phyloP scores from a whole-genome alignment of 2,797 vertebrate genomes.

The Siniperca scherzeri region DNA sequence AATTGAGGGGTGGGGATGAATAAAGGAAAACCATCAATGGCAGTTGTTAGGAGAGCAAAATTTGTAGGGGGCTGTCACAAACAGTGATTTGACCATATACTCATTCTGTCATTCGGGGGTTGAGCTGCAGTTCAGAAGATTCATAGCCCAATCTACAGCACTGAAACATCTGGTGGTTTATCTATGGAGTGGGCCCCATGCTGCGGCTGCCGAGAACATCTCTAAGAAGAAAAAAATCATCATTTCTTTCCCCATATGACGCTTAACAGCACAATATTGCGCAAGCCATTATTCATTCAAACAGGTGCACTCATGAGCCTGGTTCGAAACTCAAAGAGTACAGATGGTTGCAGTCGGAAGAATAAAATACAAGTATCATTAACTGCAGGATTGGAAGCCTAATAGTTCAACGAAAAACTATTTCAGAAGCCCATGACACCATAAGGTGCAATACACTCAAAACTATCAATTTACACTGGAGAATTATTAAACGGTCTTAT shows the following conservation, averaged over 20 bases:
- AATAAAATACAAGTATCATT: slow-evolving; percentile 73
- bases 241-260: slow-evolving; percentile 64
- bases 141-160: slow-evolving; percentile 52
- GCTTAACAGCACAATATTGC: slow-evolving; percentile 56
- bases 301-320: slow-evolving; percentile 65
- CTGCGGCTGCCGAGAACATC: slow-evolving; percentile 57
- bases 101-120: slow-evolving; percentile 55
- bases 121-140: slow-evolving; percentile 70
- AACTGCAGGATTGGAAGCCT: slow-evolving; percentile 61
- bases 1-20: slow-evolving; percentile 23
- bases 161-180: slow-evolving; percentile 71
- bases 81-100: slow-evolving; percentile 72
- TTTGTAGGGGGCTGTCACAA: slow-evolving; percentile 69
- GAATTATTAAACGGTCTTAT: slow-evolving; percentile 69
- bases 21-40: slow-evolving; percentile 53
- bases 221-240: slow-evolving; percentile 72
- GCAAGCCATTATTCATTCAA: slow-evolving; percentile 66
- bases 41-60: slow-evolving; percentile 60
- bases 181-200: slow-evolving; percentile 53
- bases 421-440: slow-evolving; percentile 58
- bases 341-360: slow-evolving; percentile 56
- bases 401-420: slow-evolving; percentile 69
- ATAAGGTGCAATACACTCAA: slow-evolving; percentile 56
- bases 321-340: slow-evolving; percentile 45
- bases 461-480: slow-evolving; percentile 74